Percentiles rank a stretch among this genome's conserved stretches.
Conservation (phyloP, 30 jellyfish, hydroid and myxozoan species). For the Chrysaora quinquecirrha region DNA sequence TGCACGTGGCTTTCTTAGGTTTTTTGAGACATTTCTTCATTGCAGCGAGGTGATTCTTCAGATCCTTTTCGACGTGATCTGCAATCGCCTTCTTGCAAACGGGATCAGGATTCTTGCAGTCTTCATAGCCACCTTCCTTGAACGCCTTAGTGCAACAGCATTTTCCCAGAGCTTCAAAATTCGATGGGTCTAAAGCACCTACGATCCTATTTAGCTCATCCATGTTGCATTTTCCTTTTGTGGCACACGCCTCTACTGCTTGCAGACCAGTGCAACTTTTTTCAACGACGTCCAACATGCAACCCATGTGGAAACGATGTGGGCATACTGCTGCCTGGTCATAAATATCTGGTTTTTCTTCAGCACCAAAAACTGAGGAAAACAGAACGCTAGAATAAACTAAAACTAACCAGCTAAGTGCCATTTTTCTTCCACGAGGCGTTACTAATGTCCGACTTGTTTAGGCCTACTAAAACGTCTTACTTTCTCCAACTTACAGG, state of each 20-base stretch:
- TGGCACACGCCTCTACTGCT: not conserved
- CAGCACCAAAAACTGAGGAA: too few species aligned
- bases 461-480: too few species aligned
- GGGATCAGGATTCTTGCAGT: not conserved
- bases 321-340: not conserved
- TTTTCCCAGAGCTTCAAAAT: not conserved
- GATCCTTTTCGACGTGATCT: not conserved
- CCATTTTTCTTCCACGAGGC: too few species aligned
- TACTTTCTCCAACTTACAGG: too few species aligned
- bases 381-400: too few species aligned
- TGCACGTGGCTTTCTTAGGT: slow-evolving; percentile 8
- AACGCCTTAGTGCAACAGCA: slow-evolving; percentile 4
- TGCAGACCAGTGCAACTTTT: slow-evolving; percentile 7
- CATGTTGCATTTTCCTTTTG: slow-evolving; percentile 28
- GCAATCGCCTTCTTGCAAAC: slow-evolving; percentile 12
- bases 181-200: slow-evolving; percentile 11
- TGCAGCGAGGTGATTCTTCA: not conserved
- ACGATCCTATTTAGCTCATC: slow-evolving; percentile 19
- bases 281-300: slow-evolving; percentile 3
- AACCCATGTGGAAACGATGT: slow-evolving; percentile 10
- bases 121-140: not conserved
- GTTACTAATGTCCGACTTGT: too few species aligned
- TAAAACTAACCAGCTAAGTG: too few species aligned
- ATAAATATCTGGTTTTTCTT: not conserved
- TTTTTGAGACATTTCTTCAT: slow-evolving; percentile 19